Evolutionary conservation across 1,140 invertebrate genomes (phyloP).

Genomic region (Calephelis virginiensis): DNA sequence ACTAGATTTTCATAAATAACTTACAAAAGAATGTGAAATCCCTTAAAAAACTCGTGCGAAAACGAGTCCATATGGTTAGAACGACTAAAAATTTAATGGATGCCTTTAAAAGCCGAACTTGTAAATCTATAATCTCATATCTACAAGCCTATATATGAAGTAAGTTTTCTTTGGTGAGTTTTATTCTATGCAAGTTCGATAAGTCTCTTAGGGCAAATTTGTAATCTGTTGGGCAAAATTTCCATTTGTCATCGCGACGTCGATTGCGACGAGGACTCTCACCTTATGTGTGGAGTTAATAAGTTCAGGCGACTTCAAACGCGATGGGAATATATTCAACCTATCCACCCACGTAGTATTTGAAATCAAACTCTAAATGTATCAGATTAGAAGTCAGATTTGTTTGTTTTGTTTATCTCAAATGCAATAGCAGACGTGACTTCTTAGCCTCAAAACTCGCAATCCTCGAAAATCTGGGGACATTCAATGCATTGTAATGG

Average conservation of each 20-base stretch:
- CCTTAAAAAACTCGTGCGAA: no score
- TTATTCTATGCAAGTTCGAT: not conserved
- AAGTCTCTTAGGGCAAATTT: not conserved
- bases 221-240: slow-evolving; percentile 9
- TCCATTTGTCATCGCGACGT: slow-evolving; percentile 3
- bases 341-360: not conserved
- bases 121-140: no score
- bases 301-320: not conserved
- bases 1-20: no score
- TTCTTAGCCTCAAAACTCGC: slow-evolving; percentile 5
- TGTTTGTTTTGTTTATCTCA: not conserved
- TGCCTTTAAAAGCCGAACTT: no score
- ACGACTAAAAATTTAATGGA: no score
- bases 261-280: slow-evolving; percentile 10
- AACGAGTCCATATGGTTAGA: no score
- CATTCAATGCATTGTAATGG: slow-evolving; percentile 15
- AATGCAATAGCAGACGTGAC: slow-evolving; percentile 12
- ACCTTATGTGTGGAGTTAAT: slow-evolving; percentile 2
- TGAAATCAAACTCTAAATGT: not conserved
- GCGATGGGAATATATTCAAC: slow-evolving; percentile 4
- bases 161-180: not conserved
- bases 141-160: no score
- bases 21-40: no score
- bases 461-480: slow-evolving; percentile 6
- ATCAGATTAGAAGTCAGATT: not conserved